Conservation (phyloP, 2,888 invertebrate species). For the Schrankia costaestrigalis region DNA sequence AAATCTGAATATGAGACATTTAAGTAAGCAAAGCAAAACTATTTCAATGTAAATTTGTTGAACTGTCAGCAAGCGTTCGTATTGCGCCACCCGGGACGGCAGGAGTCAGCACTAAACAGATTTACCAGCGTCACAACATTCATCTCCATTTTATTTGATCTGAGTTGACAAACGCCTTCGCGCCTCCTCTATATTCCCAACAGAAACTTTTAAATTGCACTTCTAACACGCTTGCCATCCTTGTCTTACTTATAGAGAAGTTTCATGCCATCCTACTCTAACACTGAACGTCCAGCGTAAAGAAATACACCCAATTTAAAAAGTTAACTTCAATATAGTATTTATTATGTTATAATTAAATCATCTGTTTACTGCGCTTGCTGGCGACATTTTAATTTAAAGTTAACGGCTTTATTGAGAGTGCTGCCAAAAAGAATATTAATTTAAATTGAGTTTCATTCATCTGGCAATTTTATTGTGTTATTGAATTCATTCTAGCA, state of each 20-base stretch:
- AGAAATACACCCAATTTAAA: slow-evolving; percentile 32
- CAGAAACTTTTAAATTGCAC: slow-evolving; percentile 30
- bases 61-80: not conserved
- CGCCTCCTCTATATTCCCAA: slow-evolving; percentile 17
- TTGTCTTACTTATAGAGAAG: slow-evolving; percentile 5
- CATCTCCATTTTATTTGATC: slow-evolving; percentile 26
- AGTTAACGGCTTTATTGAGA: slow-evolving; percentile 28
- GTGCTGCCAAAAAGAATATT: slow-evolving; percentile 17
- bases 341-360: slow-evolving; percentile 29
- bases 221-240: slow-evolving; percentile 18
- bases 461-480: slow-evolving; percentile 5
- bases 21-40: not conserved
- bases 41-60: not conserved
- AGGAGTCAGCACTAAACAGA: slow-evolving; percentile 3
- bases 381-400: slow-evolving; percentile 35
- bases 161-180: slow-evolving; percentile 23
- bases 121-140: slow-evolving; percentile 15
- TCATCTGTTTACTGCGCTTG: slow-evolving; percentile 25
- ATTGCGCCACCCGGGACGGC: not conserved
- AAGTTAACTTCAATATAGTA: slow-evolving; percentile 19
- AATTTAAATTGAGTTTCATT: slow-evolving; percentile 24
- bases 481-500: not conserved
- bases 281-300: slow-evolving; percentile 23
- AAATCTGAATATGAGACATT: too few species aligned
- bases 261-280: slow-evolving; percentile 13